phyloP scores from a whole-genome alignment of 1,140 invertebrate genomes.

The Bombus confusus region DNA sequence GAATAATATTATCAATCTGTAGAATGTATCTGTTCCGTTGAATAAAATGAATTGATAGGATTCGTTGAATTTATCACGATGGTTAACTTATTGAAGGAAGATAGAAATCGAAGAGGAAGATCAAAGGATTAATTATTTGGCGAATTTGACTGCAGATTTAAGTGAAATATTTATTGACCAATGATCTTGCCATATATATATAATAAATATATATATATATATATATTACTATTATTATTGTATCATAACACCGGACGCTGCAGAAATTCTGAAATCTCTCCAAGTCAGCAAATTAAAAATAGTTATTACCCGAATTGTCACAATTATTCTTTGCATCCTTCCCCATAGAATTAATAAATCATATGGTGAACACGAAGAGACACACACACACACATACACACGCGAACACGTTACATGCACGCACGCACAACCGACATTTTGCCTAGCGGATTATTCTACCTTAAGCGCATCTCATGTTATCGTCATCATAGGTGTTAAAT shows the following conservation, averaged over 20 bases:
- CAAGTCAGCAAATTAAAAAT: slow-evolving; percentile 65
- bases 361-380: not conserved
- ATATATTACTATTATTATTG: slow-evolving; percentile 70
- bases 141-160: slow-evolving; percentile 65
- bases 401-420: not conserved
- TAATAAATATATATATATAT: slow-evolving; percentile 57
- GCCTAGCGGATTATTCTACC: slow-evolving; percentile 51
- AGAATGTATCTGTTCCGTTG: slow-evolving; percentile 5
- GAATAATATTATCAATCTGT: slow-evolving; percentile 36
- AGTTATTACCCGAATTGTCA: slow-evolving; percentile 65
- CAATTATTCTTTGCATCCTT: slow-evolving; percentile 59
- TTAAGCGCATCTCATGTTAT: slow-evolving; percentile 67
- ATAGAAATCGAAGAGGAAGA: not conserved
- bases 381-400: not conserved
- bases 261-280: slow-evolving; percentile 66
- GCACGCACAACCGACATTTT: slow-evolving; percentile 32
- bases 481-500: slow-evolving; percentile 69
- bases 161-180: slow-evolving; percentile 77
- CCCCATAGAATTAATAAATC: slow-evolving; percentile 25
- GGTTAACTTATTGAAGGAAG: slow-evolving; percentile 34
- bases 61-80: slow-evolving; percentile 6
- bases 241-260: slow-evolving; percentile 66
- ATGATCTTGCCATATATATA: slow-evolving; percentile 75
- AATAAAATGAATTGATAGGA: not conserved
- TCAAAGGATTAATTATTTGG: slow-evolving; percentile 64